Percentiles rank a stretch among this genome's conserved stretches.
Evolutionary conservation across 1,140 invertebrate genomes (phyloP).

Genomic region (Cardiocondyla obscurior): DNA sequence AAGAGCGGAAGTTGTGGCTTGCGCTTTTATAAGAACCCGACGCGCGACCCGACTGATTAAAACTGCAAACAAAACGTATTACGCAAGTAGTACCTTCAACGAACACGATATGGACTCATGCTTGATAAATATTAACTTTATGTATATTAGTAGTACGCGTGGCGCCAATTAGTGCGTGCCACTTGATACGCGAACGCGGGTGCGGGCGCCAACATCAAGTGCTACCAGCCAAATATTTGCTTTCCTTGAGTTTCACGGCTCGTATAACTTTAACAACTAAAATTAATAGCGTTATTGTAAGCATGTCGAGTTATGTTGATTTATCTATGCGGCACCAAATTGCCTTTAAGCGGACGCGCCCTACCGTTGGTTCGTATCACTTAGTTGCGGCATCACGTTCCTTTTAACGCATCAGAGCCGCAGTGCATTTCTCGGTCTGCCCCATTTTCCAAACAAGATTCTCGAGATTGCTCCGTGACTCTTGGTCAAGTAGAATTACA

Average conservation of each 20-base stretch:
- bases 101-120: conserved; percentile 32
- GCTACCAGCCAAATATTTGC: conserved; percentile 57
- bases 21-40: not conserved
- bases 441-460: not conserved
- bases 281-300: conserved; percentile 58
- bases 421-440: no score
- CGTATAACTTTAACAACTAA: conserved; percentile 56
- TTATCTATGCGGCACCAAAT: conserved; percentile 47
- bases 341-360: conserved; percentile 10
- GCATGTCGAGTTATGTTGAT: conserved; percentile 49
- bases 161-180: conserved; percentile 56
- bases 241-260: conserved; percentile 55
- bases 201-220: conserved; percentile 55
- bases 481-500: not conserved
- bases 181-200: conserved; percentile 53
- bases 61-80: conserved; percentile 33
- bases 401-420: not conserved
- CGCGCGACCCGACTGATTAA: not conserved
- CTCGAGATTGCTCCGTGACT: not conserved
- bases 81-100: conserved; percentile 15
- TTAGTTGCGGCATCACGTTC: not conserved
- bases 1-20: not conserved
- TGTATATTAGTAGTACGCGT: conserved; percentile 54
- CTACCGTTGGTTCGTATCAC: not conserved
- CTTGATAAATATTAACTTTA: conserved; percentile 57